These are phyloP conservation scores for Branchinecta lindahli DNA, from an alignment of 1,140 invertebrate genomes.

Conservation along the genomic window DNA sequence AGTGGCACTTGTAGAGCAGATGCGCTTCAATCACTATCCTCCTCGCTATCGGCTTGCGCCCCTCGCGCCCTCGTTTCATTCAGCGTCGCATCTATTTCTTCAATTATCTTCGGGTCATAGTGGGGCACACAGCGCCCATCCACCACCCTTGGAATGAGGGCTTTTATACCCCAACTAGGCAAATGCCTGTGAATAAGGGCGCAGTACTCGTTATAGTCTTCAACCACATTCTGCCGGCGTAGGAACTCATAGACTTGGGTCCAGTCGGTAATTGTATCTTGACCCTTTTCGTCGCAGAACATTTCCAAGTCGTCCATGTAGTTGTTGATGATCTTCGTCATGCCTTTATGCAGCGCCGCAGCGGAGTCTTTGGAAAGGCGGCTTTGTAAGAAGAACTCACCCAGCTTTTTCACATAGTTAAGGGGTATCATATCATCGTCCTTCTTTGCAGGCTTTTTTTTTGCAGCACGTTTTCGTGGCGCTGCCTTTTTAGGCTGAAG, in stretches of 20 bases:
- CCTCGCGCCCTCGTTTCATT: neutral
- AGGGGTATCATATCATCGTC: too few species aligned
- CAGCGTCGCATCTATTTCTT: neutral
- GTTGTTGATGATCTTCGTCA: neutral
- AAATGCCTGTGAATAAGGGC: neutral
- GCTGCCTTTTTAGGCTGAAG: too few species aligned
- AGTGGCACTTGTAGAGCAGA: too few species aligned
- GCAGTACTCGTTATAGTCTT: neutral
- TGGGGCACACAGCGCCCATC: neutral
- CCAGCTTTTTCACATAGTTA: neutral
- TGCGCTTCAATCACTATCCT: neutral
- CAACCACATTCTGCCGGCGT: neutral
- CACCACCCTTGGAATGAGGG: neutral
- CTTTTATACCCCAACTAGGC: neutral
- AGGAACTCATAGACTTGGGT: constrained; percentile 3
- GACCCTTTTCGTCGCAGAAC: neutral
- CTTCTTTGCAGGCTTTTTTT: too few species aligned
- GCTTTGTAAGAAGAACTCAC: neutral
- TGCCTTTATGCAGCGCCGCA: neutral
- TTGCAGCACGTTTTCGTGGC: too few species aligned
- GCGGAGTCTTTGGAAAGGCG: neutral
- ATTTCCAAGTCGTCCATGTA: neutral
- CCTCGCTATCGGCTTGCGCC: neutral
- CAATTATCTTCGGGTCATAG: neutral
- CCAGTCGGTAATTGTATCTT: neutral